Evolutionary conservation across 2,797 vertebrate genomes (phyloP).

Genomic region (Hemibagrus guttatus): DNA sequence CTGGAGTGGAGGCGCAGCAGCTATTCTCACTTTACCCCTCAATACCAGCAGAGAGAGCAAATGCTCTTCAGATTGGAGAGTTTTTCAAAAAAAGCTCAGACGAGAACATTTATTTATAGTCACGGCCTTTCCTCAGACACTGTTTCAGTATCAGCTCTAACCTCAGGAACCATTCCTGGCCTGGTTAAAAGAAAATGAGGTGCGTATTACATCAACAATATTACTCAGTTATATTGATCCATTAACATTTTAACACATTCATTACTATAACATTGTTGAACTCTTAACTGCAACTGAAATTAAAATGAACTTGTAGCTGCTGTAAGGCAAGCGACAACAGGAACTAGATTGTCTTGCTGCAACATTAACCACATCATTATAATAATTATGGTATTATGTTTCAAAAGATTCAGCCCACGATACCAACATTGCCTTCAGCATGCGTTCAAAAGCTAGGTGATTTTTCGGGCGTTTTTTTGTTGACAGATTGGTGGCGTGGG

Average conservation of each 20-base stretch:
- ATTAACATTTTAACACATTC: background rate
- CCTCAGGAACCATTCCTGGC: background rate
- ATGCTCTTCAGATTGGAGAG: background rate
- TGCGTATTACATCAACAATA: background rate
- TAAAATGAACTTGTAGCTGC: too few relatives aligned
- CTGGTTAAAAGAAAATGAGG: background rate
- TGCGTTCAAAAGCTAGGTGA: too few relatives aligned
- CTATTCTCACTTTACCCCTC: constrained; percentile 54
- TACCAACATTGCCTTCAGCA: too few relatives aligned
- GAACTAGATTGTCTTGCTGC: too few relatives aligned
- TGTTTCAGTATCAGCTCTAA: background rate
- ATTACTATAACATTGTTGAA: background rate
- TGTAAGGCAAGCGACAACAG: too few relatives aligned
- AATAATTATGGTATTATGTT: too few relatives aligned
- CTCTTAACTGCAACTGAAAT: background rate
- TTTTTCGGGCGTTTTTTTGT: too few relatives aligned
- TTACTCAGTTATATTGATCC: background rate
- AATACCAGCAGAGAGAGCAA: constrained; percentile 54
- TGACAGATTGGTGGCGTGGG: too few relatives aligned
- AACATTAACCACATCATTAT: too few relatives aligned
- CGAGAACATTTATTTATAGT: background rate
- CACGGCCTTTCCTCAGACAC: background rate
- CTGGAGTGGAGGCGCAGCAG: constrained; percentile 54
- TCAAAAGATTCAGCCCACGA: too few relatives aligned
- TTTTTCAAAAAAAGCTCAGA: background rate